Evolutionary conservation across 2,797 vertebrate species (phyloP).

Genomic region (Diglossa cyanea): DNA sequence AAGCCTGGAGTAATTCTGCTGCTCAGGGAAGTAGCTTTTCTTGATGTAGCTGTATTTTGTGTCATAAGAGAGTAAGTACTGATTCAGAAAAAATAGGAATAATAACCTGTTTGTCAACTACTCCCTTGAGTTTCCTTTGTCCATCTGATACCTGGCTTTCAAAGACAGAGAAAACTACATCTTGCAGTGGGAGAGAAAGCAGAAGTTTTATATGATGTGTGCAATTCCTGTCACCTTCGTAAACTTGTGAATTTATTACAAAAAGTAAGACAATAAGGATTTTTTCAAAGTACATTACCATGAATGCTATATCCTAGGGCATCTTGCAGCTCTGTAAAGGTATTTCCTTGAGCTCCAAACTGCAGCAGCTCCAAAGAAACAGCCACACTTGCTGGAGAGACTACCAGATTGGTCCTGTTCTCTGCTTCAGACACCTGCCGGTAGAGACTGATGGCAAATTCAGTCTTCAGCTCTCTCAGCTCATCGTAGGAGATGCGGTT

Average conservation of each 20-base stretch:
- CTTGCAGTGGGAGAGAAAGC: not conserved
- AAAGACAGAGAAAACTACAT: not conserved
- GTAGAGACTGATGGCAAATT: conserved; percentile 84
- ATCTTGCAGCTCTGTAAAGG: conserved; percentile 79
- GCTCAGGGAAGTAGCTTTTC: not conserved
- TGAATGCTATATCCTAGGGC: conserved; percentile 83
- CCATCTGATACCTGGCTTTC: not conserved
- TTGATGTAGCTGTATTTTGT: not conserved
- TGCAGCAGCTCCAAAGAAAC: conserved; percentile 86
- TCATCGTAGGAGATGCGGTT: conserved; percentile 70
- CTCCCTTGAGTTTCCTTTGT: not conserved
- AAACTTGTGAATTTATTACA: not conserved
- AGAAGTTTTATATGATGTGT: not conserved
- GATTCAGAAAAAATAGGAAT: not conserved
- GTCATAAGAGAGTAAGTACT: not conserved
- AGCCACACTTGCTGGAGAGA: conserved; percentile 83
- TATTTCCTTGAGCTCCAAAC: conserved; percentile 85
- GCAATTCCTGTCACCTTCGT: not conserved
- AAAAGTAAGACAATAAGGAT: not conserved
- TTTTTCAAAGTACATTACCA: conserved; percentile 70
- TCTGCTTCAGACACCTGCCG: conserved; percentile 62
- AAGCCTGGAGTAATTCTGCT: not conserved
- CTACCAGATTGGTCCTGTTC: conserved; percentile 81
- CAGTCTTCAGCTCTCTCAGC: conserved; percentile 77
- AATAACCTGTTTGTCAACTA: not conserved